Evolutionary conservation across 2,888 invertebrate genomes (phyloP).

Genomic region (Balanococcus diminutus): DNA sequence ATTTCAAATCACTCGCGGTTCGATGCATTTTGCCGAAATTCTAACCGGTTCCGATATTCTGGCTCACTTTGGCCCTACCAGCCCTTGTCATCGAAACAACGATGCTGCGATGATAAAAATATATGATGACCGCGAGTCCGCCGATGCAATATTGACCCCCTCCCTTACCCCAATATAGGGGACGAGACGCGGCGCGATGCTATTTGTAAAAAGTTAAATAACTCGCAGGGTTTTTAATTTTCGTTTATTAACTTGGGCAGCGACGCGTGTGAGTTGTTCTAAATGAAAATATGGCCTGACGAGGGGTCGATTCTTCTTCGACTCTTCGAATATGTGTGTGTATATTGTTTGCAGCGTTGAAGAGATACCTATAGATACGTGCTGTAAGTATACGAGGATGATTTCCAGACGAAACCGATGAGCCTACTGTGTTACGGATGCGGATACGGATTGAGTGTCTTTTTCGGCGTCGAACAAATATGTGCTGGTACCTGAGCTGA

Average conservation of each 20-base stretch:
- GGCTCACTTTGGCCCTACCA: background rate
- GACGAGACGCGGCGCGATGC: background rate
- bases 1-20: background rate
- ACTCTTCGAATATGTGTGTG: too few species aligned
- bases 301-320: too few species aligned
- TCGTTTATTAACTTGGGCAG: background rate
- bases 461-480: too few species aligned
- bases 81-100: background rate
- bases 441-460: background rate
- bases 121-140: background rate
- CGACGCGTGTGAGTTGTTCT: background rate
- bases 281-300: background rate
- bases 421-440: background rate
- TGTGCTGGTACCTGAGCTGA: too few species aligned
- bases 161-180: background rate
- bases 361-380: background rate
- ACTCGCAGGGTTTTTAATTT: background rate
- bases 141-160: background rate
- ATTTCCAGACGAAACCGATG: background rate
- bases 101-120: background rate
- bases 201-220: background rate
- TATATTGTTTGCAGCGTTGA: background rate
- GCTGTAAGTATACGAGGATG: background rate
- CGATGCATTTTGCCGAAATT: constrained; percentile 16
- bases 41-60: constrained; percentile 28